A percentile compares a stretch with the other conserved stretches of the same genome.
Evolutionary conservation across 2,888 invertebrate genomes (phyloP).

Genomic region (Adela reaumurella): DNA sequence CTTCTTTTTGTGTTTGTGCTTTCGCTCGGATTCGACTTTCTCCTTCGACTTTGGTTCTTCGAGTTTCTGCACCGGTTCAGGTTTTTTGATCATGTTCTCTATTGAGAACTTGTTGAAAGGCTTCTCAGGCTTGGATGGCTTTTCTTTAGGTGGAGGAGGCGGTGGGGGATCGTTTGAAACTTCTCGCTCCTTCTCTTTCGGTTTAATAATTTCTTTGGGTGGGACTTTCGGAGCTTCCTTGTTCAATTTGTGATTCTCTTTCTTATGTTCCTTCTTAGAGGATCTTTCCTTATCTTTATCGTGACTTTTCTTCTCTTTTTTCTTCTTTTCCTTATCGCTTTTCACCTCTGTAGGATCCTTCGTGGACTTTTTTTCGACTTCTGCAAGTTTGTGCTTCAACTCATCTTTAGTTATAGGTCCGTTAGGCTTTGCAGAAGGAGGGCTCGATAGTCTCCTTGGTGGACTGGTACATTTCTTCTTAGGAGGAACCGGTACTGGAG

Average conservation of each 20-base stretch:
- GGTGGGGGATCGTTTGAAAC: slow-evolving; percentile 24
- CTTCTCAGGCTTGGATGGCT: slow-evolving; percentile 35
- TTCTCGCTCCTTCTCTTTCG: slow-evolving; percentile 37
- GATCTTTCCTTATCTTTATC: slow-evolving; percentile 61
- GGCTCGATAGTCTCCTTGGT: slow-evolving; percentile 29
- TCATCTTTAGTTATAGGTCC: too few species aligned
- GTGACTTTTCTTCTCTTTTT: slow-evolving; percentile 63
- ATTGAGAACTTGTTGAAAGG: slow-evolving; percentile 43
- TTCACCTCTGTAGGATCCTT: slow-evolving; percentile 54
- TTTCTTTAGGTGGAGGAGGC: slow-evolving; percentile 30
- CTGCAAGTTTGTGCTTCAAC: too few species aligned
- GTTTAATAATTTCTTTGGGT: slow-evolving; percentile 22
- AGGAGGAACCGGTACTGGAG: slow-evolving; percentile 28
- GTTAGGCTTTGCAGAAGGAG: slow-evolving; percentile 22
- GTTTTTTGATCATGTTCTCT: slow-evolving; percentile 45
- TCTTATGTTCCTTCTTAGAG: slow-evolving; percentile 54
- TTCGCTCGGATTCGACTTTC: slow-evolving; percentile 49
- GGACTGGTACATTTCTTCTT: slow-evolving; percentile 41
- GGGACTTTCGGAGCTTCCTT: slow-evolving; percentile 43
- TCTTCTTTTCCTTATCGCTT: slow-evolving; percentile 50
- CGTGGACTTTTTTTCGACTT: slow-evolving; percentile 25
- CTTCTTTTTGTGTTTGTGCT: slow-evolving; percentile 62
- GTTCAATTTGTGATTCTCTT: slow-evolving; percentile 44
- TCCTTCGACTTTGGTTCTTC: slow-evolving; percentile 44
- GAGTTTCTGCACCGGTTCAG: slow-evolving; percentile 31